Evolutionary conservation across 2,797 vertebrate species (phyloP), one percentile per base, ranked within the genome.

Genomic region (Chelon labrosus): DNA sequence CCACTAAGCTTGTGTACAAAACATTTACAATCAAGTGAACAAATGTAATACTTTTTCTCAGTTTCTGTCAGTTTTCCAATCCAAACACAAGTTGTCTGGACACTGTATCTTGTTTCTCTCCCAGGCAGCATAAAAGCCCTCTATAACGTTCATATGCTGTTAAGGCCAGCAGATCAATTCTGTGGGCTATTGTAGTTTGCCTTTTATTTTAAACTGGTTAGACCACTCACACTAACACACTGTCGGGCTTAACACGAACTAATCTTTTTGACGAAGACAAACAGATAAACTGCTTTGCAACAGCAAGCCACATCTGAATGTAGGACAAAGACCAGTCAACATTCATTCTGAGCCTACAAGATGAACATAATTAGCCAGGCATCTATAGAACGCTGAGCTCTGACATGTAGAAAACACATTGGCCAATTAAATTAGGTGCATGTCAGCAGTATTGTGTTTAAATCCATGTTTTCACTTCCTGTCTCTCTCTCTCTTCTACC

Each of bases 31-130:
- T 49, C 0, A 3, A 46, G 55, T 41, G 22, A 79, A 51, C 16
- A 52, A 52, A 73, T 67, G 20, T 42, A 11, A 64, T 31, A 42
- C 31, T 31, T 20, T 14, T 2, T 47, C 16, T 51, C 20, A 7
- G 38, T 63, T 70, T 60, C 13, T 51, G 16, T 62, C 44, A 63
- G 73, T 49, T 52, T 66, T 53, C 39, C 39, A 54, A 41, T 62
- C 20, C 19, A 66, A 53, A 58, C 47, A 51, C 49, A 51, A 59
- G 57, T 53, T 59, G 42, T 66, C 12, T 41, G 49, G 66, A 59
- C 62, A 19, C 70, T 80, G 44, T 65, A 80, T 77, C 71, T 81
- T 84, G 68, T 84, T 87, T 67, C 61, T 76, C 59, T 70, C 61
- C 47, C 73, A 65, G 56, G 50, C 12, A n/a, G 47, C 46, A 60